phyloP scores from a whole-genome alignment of 35 echinoderm and acorn worm genomes.

The Holothuria glaberrima region DNA sequence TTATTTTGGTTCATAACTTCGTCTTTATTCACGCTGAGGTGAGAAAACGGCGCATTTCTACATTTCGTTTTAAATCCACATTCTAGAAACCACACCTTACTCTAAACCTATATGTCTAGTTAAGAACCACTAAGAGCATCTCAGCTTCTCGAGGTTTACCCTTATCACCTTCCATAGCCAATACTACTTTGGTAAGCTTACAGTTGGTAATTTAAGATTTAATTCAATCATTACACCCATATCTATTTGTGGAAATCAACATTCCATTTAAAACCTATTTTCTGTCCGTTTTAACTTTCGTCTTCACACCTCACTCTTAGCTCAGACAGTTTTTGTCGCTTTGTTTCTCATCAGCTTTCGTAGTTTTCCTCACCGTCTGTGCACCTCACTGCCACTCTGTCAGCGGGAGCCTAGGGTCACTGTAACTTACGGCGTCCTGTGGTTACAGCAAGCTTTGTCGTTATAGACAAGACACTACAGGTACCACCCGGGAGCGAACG shows the following conservation, averaged over 20 bases:
- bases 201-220: not conserved
- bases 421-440: not conserved
- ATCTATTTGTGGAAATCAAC: constrained; percentile 8
- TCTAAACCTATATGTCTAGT: not conserved
- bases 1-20: no score
- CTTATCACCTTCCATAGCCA: no score
- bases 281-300: not conserved
- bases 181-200: not conserved
- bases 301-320: not conserved
- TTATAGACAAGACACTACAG: not conserved
- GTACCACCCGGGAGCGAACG: constrained; percentile 40
- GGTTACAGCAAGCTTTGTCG: constrained; percentile 4
- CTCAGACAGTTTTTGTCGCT: not conserved
- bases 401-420: constrained; percentile 16
- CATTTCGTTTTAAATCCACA: no score
- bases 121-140: not conserved
- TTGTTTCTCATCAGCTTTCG: not conserved
- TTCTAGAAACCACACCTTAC: not conserved
- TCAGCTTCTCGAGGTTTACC: no score
- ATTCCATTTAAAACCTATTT: not conserved
- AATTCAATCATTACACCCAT: not conserved
- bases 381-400: not conserved
- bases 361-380: not conserved
- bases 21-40: no score
- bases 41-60: no score